These are phyloP conservation scores for Thamnaconus septentrionalis DNA, from an alignment of 2,113 vertebrate species.

Conservation along the genomic window DNA sequence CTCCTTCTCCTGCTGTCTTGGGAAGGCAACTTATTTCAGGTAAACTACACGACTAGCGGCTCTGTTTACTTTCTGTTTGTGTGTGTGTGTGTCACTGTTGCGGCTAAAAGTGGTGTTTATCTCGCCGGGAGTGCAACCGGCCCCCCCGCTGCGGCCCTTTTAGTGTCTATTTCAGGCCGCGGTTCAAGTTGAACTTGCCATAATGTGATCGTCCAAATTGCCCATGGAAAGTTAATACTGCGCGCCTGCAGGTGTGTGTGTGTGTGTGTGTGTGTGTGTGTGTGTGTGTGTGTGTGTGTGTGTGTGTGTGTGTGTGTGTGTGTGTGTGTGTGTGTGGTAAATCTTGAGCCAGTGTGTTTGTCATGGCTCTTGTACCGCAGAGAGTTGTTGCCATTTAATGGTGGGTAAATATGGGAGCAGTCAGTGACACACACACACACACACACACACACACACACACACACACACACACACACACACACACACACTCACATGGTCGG, in stretches of 20 bases:
- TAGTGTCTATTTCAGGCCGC: conserved; percentile 63
- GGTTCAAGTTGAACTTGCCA: conserved; percentile 35
- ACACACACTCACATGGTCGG: too few species aligned
- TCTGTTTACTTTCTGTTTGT: too few species aligned
- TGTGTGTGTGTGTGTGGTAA: not conserved
- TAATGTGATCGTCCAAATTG: conserved; percentile 32
- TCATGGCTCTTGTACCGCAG: not conserved
- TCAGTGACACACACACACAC: conserved; percentile 26
- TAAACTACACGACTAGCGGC: conserved; percentile 21
- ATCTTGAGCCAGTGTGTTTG: too few species aligned
- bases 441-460: too few species aligned
- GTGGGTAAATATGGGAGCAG: conserved; percentile 68
- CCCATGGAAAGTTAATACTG: conserved; percentile 29
- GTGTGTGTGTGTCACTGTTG: too few species aligned
- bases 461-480: too few species aligned
- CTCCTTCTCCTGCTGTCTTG: conserved; percentile 59
- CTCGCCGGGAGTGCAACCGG: conserved; percentile 10
- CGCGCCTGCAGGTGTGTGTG: not conserved
- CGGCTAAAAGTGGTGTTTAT: too few species aligned
- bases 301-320: not conserved
- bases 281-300: not conserved
- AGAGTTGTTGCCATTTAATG: conserved; percentile 24
- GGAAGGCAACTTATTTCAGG: conserved; percentile 52
- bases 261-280: not conserved
- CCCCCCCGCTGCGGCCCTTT: conserved; percentile 14